Evolutionary conservation across 2,797 vertebrate genomes (phyloP).

Genomic region (Limosa lapponica): DNA sequence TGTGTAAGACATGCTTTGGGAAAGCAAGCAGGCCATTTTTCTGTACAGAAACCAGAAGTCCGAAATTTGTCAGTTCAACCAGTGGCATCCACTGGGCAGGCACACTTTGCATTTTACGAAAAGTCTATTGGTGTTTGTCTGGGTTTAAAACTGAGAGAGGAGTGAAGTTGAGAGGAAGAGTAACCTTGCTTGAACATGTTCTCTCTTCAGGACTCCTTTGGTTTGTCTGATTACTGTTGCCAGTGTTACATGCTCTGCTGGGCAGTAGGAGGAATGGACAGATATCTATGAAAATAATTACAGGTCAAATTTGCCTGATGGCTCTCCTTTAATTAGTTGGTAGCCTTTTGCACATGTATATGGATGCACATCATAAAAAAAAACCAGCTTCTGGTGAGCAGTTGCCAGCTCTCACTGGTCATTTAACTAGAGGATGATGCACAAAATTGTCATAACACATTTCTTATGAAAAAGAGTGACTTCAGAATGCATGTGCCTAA

Average conservation of each 20-base stretch:
- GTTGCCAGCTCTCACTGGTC: background rate
- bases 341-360: background rate
- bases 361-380: background rate
- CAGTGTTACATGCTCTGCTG: background rate
- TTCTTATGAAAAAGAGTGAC: background rate
- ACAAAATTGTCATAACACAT: background rate
- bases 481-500: background rate
- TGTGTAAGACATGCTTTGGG: background rate
- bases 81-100: background rate
- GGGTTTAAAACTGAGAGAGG: background rate
- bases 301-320: background rate
- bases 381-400: background rate
- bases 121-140: rapidly evolving
- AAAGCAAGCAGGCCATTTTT: background rate
- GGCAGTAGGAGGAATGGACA: background rate
- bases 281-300: background rate
- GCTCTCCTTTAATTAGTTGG: background rate
- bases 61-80: background rate
- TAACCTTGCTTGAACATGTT: background rate
- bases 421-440: background rate
- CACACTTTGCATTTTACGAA: background rate
- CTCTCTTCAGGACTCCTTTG: background rate
- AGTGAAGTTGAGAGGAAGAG: background rate
- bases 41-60: background rate
- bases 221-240: background rate